phyloP scores from a whole-genome alignment of 2,888 invertebrate species.

The Adineta ricciae region DNA sequence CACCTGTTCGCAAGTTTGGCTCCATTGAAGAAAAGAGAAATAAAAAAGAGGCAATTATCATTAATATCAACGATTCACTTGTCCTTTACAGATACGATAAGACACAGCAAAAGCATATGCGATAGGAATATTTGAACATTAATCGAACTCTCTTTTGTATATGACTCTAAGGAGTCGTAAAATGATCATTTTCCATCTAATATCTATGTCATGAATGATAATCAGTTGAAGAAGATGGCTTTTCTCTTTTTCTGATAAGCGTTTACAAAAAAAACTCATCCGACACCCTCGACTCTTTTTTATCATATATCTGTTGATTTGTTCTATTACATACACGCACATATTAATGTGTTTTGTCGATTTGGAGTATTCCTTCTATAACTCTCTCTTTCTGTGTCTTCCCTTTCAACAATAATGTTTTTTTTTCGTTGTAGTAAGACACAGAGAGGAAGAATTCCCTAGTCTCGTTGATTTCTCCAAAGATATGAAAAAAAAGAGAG shows the following conservation, averaged over 20 bases:
- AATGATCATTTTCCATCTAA: background rate
- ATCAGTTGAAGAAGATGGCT: background rate
- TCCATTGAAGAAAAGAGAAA: background rate
- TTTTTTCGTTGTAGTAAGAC: background rate
- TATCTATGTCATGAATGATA: background rate
- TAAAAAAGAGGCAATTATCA: background rate
- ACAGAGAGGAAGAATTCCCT: background rate
- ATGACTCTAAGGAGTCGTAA: conserved; percentile 18
- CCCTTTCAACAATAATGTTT: too few species aligned
- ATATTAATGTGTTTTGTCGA: background rate
- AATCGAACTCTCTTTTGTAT: background rate
- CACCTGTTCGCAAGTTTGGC: background rate
- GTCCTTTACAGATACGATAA: background rate
- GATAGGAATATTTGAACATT: background rate
- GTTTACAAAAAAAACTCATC: background rate
- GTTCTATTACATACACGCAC: background rate
- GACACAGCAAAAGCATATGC: background rate
- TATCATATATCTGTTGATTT: conserved; percentile 1
- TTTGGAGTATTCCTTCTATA: too few species aligned
- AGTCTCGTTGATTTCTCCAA: background rate
- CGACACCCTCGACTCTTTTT: background rate
- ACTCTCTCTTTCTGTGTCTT: too few species aligned
- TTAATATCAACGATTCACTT: background rate
- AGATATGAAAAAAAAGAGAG: background rate
- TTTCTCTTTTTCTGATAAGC: background rate